Evolutionary conservation across 2,797 vertebrate species (phyloP).

Genomic region (Menidia menidia): DNA sequence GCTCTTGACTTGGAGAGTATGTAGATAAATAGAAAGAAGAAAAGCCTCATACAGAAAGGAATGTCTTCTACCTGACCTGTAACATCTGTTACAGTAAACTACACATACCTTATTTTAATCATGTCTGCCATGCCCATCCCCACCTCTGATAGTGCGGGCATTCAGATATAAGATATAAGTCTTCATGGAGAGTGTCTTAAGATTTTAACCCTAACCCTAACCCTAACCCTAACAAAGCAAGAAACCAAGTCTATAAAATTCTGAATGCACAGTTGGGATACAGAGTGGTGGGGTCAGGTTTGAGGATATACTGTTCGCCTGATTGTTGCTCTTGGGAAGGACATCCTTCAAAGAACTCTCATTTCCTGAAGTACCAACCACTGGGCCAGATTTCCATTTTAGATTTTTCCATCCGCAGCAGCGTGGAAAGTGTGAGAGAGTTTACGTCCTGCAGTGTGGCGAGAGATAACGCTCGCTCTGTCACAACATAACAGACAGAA

Average conservation of each 20-base stretch:
- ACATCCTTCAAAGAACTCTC: slow-evolving; percentile 56
- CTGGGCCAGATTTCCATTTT: slow-evolving; percentile 67
- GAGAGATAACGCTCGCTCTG: slow-evolving; percentile 67
- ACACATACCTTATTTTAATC: neutral
- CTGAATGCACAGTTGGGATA: slow-evolving; percentile 41
- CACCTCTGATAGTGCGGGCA: slow-evolving; percentile 2
- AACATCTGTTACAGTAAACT: neutral
- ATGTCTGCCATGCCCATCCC: neutral
- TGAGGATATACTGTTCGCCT: slow-evolving; percentile 36
- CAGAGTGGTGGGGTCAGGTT: slow-evolving; percentile 38
- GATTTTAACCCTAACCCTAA: slow-evolving; percentile 15
- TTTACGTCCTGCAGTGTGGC: slow-evolving; percentile 49
- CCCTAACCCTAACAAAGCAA: slow-evolving; percentile 31
- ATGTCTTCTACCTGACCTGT: neutral
- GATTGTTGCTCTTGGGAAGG: slow-evolving; percentile 32
- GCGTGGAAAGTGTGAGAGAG: slow-evolving; percentile 63
- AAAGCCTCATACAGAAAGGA: neutral
- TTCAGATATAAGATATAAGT: slow-evolving; percentile 41
- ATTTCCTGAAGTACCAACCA: slow-evolving; percentile 58
- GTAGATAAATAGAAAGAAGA: neutral
- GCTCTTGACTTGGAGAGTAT: neutral
- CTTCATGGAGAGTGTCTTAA: slow-evolving; percentile 44
- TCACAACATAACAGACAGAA: slow-evolving; percentile 64
- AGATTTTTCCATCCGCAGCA: slow-evolving; percentile 58
- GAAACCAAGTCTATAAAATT: slow-evolving; percentile 20